phyloP scores from a whole-genome alignment of 2,113 vertebrate genomes.

The Platanista minor region DNA sequence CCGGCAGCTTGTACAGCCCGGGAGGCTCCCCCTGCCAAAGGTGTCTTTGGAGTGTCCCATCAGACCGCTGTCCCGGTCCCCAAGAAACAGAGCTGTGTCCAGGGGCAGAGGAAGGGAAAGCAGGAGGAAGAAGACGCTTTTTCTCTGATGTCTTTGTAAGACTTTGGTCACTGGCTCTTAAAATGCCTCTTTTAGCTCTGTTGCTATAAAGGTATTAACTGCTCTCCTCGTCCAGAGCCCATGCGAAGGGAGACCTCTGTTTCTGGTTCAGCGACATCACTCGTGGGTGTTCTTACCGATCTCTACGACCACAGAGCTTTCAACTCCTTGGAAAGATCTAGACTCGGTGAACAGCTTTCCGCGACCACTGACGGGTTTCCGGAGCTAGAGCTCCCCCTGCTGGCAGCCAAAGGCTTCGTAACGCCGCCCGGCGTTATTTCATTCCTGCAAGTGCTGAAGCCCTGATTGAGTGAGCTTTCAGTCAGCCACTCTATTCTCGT shows the following conservation, averaged over 20 bases:
- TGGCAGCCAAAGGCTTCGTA: conserved; percentile 47
- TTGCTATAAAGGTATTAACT: conserved; percentile 39
- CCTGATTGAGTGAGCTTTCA: not conserved
- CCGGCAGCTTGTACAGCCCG: conserved; percentile 74
- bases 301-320: not conserved
- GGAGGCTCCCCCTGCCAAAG: not conserved
- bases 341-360: not conserved
- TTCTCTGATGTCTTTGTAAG: not conserved
- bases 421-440: not conserved
- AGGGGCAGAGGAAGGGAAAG: no score
- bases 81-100: not conserved
- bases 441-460: not conserved
- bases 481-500: not conserved
- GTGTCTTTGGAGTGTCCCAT: not conserved
- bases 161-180: not conserved
- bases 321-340: not conserved
- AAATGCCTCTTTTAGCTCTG: not conserved
- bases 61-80: not conserved
- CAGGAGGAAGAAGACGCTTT: not conserved
- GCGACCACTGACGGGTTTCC: conserved; percentile 64
- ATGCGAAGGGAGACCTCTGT: not conserved
- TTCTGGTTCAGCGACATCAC: conserved; percentile 24
- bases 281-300: not conserved
- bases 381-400: conserved; percentile 84
- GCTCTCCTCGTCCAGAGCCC: not conserved